Base-by-base conservation (phyloP, 2,113 vertebrate species). In the Fukomys damarensis region DNA sequence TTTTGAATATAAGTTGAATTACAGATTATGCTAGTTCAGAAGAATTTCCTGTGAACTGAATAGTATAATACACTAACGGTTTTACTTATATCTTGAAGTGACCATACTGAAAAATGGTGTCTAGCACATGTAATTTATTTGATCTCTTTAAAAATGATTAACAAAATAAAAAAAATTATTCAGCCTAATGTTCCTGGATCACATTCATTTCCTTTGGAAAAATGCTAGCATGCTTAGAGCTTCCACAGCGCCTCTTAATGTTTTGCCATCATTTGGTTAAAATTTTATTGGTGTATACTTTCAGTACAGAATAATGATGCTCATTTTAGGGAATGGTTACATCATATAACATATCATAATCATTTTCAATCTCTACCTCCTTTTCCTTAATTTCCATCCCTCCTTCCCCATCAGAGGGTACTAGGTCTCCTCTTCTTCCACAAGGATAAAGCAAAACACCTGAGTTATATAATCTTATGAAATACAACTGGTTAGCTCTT, bases 1-100 rank as follows among this genome's bases (percentile, higher is more conserved):
- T 93, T 77, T 70, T 96, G n/a, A 66, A 86, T 24, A 1, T 17
- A 96, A 91, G 38, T 97, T 58, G 96, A 97, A 91, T 97, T 63
- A 86, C n/a, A 95, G 61, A 81, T 94, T 93, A 93, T 41, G 38
- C 56, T 93, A 90, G 79, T 66, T 59, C 66, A 46, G 76, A 95
- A 90, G 28, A 94, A 82, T 81, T 95, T 77, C 35, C 1, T 43
- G 43, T 93, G 61, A 93, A 17, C 16, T 70, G 32, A 92, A 28
- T 89, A 43, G n/a, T 0, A 20, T 7, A 66, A 95, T 89, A 80
- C 58, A 54, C 38, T 76, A 87, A 76, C 80, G 72, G 4, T 87
- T 93, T 89, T 52, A 80, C 66, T 91, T 77, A 77, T 72, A 92
- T 81, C 35, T 96, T 87, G 66, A 93, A 84, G 70, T 85, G 52